Base-by-base conservation (phyloP, 2,113 vertebrate species). In the Hiodon tergisus region DNA sequence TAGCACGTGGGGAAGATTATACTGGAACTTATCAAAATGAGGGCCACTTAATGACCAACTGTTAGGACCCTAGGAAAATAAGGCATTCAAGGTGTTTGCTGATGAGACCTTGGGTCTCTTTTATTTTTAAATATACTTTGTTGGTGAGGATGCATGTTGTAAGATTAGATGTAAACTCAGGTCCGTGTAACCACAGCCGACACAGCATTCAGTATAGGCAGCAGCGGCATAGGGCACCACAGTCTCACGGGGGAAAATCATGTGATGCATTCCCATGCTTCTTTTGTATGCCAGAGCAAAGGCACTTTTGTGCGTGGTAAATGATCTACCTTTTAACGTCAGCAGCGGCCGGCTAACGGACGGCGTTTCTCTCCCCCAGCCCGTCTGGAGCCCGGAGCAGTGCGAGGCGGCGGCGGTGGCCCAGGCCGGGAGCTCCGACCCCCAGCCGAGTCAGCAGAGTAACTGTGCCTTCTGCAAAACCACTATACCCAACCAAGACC, bases 381-480 rank as follows among this genome's bases (percentile, higher is more conserved):
- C 92, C 17, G 54, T 95, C 83, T 98, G 95, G 95, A 93, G 92
- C 81, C 94, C 96, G 52, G 88, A 88, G 79, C 84, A 87, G 80
- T 88, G 87, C 83, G 86, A 90, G 80, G 88, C 91, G 75, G 88
- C 84, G 76, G 79, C 85, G 82, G 84, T 84, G 87, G 85, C 83
- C 81, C 79, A 31, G 31, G 31, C 31, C 31, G 31, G 84, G 81
- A 88, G 85, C 83, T 86, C 87, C 86, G 92, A 91, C 79, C 87
- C 87, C 86, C 90, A 86, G 85, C 89, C 86, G 88, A 90, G 87
- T 83, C 88, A 79, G 86, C 86, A 88, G 76, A 87, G 87, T 85
- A 89, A 93, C 84, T 98, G 96, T 88, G 94, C 94, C 87, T 99
- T 98, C 93, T 99, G 96, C 92, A 84, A 92, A 59, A 90, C 94